Conservation (phyloP, 2,888 invertebrate genomes). For the Hermaeophaga mercurialis region DNA sequence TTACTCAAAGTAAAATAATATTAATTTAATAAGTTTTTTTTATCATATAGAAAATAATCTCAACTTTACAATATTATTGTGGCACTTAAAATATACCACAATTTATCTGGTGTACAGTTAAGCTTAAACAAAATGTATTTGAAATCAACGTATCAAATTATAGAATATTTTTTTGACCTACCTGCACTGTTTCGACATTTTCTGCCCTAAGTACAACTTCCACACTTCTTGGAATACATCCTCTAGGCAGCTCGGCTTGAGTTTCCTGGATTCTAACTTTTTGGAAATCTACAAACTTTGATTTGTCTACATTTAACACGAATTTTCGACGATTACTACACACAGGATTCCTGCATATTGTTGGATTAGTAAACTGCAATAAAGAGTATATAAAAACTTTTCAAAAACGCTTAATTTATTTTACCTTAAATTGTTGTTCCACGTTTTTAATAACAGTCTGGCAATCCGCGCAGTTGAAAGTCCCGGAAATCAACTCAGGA, state of each 20-base stretch:
- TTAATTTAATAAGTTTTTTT: no score
- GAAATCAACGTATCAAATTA: no score
- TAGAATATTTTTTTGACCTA: no score
- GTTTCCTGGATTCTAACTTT: slow-evolving; percentile 96
- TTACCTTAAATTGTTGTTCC: slow-evolving; percentile 97
- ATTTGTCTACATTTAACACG: slow-evolving; percentile 90
- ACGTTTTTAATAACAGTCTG: slow-evolving; percentile 93
- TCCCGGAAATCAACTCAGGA: slow-evolving; percentile 87
- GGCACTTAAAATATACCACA: no score
- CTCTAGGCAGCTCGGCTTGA: slow-evolving; percentile 94
- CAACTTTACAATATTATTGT: no score
- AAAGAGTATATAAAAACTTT: slow-evolving; percentile 14
- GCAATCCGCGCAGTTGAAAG: slow-evolving; percentile 95
- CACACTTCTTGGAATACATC: slow-evolving; percentile 94
- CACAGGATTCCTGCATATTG: slow-evolving; percentile 94
- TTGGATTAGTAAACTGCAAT: slow-evolving; percentile 84
- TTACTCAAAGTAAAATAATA: no score
- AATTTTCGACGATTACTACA: slow-evolving; percentile 92
- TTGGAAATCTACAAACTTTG: slow-evolving; percentile 96
- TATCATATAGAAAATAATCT: no score
- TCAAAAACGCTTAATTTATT: not conserved
- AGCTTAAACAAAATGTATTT: no score
- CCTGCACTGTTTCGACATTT: slow-evolving; percentile 94
- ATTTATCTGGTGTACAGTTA: no score
- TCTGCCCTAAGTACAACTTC: slow-evolving; percentile 95